Conservation (phyloP, 2,888 invertebrate genomes). For the Ectemnius continuus region DNA sequence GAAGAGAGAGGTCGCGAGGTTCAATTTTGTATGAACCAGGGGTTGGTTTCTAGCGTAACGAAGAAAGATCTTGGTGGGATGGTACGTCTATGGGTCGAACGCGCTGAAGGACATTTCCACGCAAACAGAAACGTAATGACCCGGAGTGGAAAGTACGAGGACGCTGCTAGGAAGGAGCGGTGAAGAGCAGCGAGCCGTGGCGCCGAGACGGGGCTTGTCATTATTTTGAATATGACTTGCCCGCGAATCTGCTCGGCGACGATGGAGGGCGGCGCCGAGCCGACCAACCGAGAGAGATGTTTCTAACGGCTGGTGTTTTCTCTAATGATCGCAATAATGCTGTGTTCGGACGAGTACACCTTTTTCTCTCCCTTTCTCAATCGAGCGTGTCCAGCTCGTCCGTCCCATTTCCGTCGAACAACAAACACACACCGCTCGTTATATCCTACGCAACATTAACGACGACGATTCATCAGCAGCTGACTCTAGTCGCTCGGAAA, state of each 20-base stretch:
- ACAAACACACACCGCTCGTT: slow-evolving; percentile 54
- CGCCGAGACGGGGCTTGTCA: slow-evolving; percentile 50
- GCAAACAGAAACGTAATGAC: slow-evolving; percentile 52
- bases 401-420: slow-evolving; percentile 55
- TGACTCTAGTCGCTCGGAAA: slow-evolving; percentile 49
- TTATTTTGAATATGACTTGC: slow-evolving; percentile 62
- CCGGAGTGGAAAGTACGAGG: slow-evolving; percentile 1
- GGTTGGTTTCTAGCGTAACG: slow-evolving; percentile 48
- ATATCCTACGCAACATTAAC: slow-evolving; percentile 53
- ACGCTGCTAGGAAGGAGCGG: slow-evolving; percentile 25
- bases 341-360: slow-evolving; percentile 39
- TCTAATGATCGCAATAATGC: slow-evolving; percentile 60
- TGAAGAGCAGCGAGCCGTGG: slow-evolving; percentile 41
- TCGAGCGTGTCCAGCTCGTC: slow-evolving; percentile 26
- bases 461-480: slow-evolving; percentile 52
- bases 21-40: slow-evolving; percentile 46
- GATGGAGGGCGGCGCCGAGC: slow-evolving; percentile 50
- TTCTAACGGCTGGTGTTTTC: slow-evolving; percentile 48
- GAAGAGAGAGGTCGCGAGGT: slow-evolving; percentile 23
- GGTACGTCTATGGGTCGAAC: slow-evolving; percentile 25
- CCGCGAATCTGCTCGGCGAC: slow-evolving; percentile 25
- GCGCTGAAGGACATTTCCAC: slow-evolving; percentile 38
- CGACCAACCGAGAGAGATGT: slow-evolving; percentile 49
- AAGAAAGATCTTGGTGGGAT: slow-evolving; percentile 59
- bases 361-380: neutral